Percentiles rank a stretch among this genome's conserved stretches.
phyloP scores from a whole-genome alignment of 2,888 invertebrate genomes.

The Branchellion lobata region DNA sequence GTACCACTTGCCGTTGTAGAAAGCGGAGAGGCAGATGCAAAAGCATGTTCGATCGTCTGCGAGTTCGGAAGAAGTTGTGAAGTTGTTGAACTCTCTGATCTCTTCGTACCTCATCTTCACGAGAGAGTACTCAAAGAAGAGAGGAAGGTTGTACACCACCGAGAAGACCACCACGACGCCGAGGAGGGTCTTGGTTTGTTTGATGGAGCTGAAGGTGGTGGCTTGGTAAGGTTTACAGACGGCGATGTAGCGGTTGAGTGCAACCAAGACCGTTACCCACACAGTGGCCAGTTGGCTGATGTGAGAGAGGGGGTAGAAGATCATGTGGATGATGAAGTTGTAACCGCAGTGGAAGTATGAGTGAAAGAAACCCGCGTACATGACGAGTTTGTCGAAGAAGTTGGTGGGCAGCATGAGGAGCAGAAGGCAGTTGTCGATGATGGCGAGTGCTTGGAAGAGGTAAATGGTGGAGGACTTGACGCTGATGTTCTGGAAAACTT shows the following conservation, averaged over 20 bases:
- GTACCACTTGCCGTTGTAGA: conserved; percentile 39
- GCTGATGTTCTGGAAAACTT: conserved; percentile 51
- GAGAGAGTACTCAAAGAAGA: conserved; percentile 47
- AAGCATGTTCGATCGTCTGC: conserved; percentile 23
- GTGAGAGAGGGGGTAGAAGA: conserved; percentile 49
- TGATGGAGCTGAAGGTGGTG: conserved; percentile 48
- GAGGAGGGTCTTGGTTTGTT: conserved; percentile 49
- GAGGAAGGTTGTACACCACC: conserved; percentile 51
- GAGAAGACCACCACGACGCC: conserved; percentile 46
- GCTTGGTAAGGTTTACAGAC: conserved; percentile 52
- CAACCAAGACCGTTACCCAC: conserved; percentile 53
- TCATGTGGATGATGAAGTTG: conserved; percentile 47
- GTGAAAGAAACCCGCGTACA: conserved; percentile 45
- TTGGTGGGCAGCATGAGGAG: conserved; percentile 50
- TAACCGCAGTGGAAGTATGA: conserved; percentile 28
- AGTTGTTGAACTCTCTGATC: too few species aligned
- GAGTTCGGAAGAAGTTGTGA: neutral
- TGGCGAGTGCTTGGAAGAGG: conserved; percentile 52
- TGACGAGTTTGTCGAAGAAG: conserved; percentile 48
- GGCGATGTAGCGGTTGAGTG: conserved; percentile 52
- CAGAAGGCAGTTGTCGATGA: conserved; percentile 51
- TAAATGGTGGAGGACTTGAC: conserved; percentile 53
- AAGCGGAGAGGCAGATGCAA: conserved; percentile 30
- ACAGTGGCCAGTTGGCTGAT: conserved; percentile 52
- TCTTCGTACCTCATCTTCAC: neutral